Base-by-base conservation (phyloP, 2,888 invertebrate genomes). In the Proisotoma minuta region DNA sequence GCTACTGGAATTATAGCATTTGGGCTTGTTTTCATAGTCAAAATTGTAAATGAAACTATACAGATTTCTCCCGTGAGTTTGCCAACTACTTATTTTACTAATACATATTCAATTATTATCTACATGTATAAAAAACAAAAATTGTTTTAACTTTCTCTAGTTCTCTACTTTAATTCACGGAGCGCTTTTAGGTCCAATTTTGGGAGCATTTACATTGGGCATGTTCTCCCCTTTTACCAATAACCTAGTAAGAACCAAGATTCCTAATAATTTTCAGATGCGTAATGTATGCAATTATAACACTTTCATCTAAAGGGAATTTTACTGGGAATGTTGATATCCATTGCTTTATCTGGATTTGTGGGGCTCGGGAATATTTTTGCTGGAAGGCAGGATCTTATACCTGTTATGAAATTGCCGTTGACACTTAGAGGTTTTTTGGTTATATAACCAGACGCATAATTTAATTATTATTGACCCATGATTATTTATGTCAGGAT, bases 1-100 rank as follows among this genome's bases (percentile, higher is more conserved):
- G 80, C 80, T 15, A 89, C 85, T 76, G 93, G 94, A 1, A 77
- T 85, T 0, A 75, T 88, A 12, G 88, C 89, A 23, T 90, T 93
- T 69, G 84, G 81, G 0, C 78, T 94, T 73, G 89, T 95, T 3
- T 93, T 93, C 74, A 83, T 90, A 3, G 90, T 94, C n/a, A 90
- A 92, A 75, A 83, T 85, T 58, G 81, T 94, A 34, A 95, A 94
- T 28, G 50, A 63, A 22, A 60, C 63, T 3, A 57, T 63, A 0
- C 88, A 91, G 10, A 87, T 96, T 39, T 82, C 96, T 68, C 91
- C 94, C 81, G 84, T 84, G 75, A 52, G 26, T 10, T 28, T 53
- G n/a, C 12, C n/a, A 12, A 48, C 12, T n/a, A 15, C 48, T n/a
- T 20, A 48, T 10, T 18, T 20, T n/a, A 48, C 12, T 20, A n/a